Evolutionary conservation across 2,888 invertebrate genomes (phyloP).

Genomic region (Clusia tigrina): DNA sequence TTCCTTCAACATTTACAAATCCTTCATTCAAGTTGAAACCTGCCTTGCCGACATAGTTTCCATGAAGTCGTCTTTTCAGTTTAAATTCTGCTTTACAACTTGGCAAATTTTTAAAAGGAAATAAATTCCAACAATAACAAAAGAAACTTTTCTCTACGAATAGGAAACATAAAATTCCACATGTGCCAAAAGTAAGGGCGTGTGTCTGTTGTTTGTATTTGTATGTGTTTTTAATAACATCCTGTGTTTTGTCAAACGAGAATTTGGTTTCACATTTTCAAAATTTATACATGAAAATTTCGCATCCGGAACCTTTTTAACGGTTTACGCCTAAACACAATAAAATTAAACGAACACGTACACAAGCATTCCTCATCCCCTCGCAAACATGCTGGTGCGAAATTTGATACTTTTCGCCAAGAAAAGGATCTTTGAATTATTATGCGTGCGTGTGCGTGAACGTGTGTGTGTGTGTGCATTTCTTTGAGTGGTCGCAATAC

Average conservation of each 20-base stretch:
- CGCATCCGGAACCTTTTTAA: slow-evolving; percentile 7
- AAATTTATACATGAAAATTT: not conserved
- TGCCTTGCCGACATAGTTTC: too few relatives aligned
- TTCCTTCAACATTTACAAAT: too few relatives aligned
- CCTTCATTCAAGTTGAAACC: too few relatives aligned
- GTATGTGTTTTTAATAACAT: slow-evolving; percentile 22
- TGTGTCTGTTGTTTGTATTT: too few relatives aligned
- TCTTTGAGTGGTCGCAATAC: too few relatives aligned
- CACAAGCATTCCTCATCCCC: not conserved
- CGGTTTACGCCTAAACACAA: slow-evolving; percentile 19
- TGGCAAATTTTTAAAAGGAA: too few relatives aligned
- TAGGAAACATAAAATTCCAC: slow-evolving; percentile 14
- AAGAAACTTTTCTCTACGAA: slow-evolving; percentile 12
- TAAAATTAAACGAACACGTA: slow-evolving; percentile 19
- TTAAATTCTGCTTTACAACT: too few relatives aligned
- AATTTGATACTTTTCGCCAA: slow-evolving; percentile 29
- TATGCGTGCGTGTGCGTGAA: not conserved
- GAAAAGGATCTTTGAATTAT: slow-evolving; percentile 22
- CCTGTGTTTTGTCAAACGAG: slow-evolving; percentile 23
- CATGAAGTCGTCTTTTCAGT: too few relatives aligned
- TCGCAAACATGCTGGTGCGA: slow-evolving; percentile 7
- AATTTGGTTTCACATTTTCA: slow-evolving; percentile 20
- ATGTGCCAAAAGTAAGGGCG: not conserved
- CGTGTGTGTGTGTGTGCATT: not conserved
- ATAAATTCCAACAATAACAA: slow-evolving; percentile 9